Percentiles rank a stretch among this genome's conserved stretches.
Conservation (phyloP, 2,797 vertebrate genomes). For the Lerista edwardsae region DNA sequence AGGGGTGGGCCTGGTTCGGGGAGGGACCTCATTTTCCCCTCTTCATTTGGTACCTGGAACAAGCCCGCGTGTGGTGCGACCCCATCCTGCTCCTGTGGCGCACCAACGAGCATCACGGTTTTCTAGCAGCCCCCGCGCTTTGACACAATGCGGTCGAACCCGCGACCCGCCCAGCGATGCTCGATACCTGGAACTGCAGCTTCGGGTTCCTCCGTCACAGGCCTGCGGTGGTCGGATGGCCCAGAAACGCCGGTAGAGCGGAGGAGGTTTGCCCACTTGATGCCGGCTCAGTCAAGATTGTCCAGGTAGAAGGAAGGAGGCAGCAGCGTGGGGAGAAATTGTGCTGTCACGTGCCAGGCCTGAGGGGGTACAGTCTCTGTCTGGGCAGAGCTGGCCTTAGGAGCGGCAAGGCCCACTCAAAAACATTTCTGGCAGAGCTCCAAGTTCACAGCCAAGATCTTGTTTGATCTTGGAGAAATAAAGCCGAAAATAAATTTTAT, state of each 20-base stretch:
- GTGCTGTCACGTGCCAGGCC: no score
- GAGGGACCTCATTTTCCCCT: not conserved
- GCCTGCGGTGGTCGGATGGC: not conserved
- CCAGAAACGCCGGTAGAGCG: not conserved
- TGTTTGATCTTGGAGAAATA: no score
- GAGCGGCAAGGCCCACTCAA: no score
- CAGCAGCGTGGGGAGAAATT: no score
- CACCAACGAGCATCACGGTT: not conserved
- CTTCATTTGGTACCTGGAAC: not conserved
- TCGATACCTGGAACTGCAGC: not conserved
- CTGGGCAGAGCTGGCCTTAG: no score
- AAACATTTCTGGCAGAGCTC: no score
- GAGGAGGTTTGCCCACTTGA: not conserved
- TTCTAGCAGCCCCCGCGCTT: not conserved
- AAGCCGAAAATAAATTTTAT: no score
- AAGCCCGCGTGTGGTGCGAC: not conserved
- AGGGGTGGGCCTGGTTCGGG: not conserved
- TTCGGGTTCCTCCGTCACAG: no score
- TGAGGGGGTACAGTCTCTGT: no score
- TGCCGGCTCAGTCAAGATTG: not conserved
- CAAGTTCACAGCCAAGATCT: no score
- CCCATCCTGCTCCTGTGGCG: slow-evolving; percentile 12
- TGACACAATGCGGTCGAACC: not conserved
- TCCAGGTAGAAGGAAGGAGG: not conserved
- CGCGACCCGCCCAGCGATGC: not conserved